Evolutionary conservation across 2,888 invertebrate genomes (phyloP), one percentile per base, ranked within the genome.

Genomic region (Euproctis similis): DNA sequence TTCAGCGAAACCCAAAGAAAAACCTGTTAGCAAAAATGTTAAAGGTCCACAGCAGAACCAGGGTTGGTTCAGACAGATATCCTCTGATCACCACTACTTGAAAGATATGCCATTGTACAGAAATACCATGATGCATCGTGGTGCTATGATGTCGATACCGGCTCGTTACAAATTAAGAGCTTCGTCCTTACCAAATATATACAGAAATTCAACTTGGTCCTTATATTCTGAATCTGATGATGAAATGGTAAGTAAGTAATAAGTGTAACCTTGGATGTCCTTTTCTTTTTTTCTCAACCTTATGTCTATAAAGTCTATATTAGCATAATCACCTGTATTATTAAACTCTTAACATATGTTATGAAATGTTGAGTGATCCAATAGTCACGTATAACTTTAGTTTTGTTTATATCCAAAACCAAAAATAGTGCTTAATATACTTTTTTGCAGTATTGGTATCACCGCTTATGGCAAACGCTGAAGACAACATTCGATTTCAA

Each of bases 161-260:
- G 4, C 30, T 38, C 89, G 92, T 36, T 95, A 95, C 68, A 88
- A 90, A 30, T 75, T 95, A 20, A 85, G 92, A 36, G 94, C 95
- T 1, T 93, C 92, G 1, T 96, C 96, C 27, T 92, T 96, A 58
- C 97, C 97, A 0, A 92, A 97, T 67, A 94, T 97, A 56, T 94
- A 92, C 56, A 87, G 89, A 36, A 94, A 94, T 59, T 94, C 94
- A 2, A 90, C 92, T 87, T 91, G 92, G 54, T 92, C 93, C 0
- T 80, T 94, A 27, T 64, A 63, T 19, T 74, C 80, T 0, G 66
- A 66, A 28, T 73, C 75, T 4, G 90, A 91, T 14, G 89, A 89
- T 55, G 91, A 91, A 68, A 87, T 86, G 55, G 92, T 92, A 82
- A 91, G 90, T 17, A n/a, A n/a, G n/a, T n/a, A n/a, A n/a, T n/a